Evolutionary conservation across 1,140 invertebrate species (phyloP).

Genomic region (Parapsyche elsis): DNA sequence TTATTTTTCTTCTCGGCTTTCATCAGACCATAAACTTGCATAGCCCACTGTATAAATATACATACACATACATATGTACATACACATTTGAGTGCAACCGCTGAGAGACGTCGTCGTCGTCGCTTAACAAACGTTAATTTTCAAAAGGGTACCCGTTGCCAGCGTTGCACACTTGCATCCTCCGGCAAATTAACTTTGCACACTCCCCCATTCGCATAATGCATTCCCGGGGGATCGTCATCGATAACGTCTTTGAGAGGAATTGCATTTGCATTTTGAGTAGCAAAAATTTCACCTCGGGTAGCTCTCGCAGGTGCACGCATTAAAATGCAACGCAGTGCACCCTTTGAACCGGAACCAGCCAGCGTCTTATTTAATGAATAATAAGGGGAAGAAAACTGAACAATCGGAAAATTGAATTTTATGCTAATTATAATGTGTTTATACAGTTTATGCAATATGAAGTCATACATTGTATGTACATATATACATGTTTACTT

Average conservation of each 20-base stretch:
- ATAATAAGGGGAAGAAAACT: neutral
- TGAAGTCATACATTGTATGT: neutral
- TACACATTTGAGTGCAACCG: neutral
- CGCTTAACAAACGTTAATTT: conserved; percentile 15
- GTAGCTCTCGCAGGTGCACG: neutral
- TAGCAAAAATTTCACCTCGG: neutral
- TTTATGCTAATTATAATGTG: neutral
- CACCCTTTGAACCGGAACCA: neutral
- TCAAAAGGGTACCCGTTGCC: neutral
- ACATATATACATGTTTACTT: neutral
- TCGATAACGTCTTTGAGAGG: conserved; percentile 28
- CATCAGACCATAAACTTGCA: conserved; percentile 1
- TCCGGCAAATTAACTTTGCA: conserved; percentile 8
- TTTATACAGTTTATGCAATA: neutral
- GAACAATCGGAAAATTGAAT: neutral
- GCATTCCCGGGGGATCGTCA: conserved; percentile 17
- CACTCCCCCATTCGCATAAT: neutral
- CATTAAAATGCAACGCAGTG: neutral
- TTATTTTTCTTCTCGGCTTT: neutral
- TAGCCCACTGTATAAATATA: neutral
- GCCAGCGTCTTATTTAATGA: neutral
- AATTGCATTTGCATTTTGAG: conserved; percentile 35
- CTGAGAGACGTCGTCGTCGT: neutral
- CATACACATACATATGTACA: too few species aligned
- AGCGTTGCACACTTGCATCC: conserved; percentile 7